Evolutionary conservation across 2,113 vertebrate species (phyloP), one percentile per base, ranked within the genome.

Genomic region (Oophaga pumilio): DNA sequence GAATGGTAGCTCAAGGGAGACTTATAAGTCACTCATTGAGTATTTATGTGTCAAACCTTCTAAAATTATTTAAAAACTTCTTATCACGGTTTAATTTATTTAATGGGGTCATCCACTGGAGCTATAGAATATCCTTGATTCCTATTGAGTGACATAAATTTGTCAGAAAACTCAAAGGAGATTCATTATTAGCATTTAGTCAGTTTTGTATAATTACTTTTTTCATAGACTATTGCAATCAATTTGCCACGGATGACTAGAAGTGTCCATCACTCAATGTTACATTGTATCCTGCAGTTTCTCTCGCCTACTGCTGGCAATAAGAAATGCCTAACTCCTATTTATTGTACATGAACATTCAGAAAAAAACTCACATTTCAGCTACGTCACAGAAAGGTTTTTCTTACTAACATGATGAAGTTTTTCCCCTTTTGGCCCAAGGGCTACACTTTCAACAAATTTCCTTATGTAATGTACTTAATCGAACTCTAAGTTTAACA

Each of bases 161-260:
- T 66, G 57, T 52, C 60, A 66, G 33, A 82, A 52, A 82, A 22
- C 60, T 82, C 26, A 82, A 82, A 50, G 52, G 60, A 82, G 59
- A 82, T 82, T n/a, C 43, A 82, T 82, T 82, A 82, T 82, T 66
- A 82, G 80, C 60, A 24, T 43, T 82, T 49, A 74, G 33, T 8
- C 18, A 9, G 26, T 68, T 82, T 82, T 82, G 43, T 43, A 82
- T 82, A 82, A 66, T 68, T 82, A 82, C 60, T 80, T 80, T 81
- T 43, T 60, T 60, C 80, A 66, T 66, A 24, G 18, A 64, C 82
- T 73, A 49, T 24, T 57, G 71, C 66, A 84, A 84, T 84, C 66
- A 56, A 17, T 84, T 57, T 69, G 82, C 26, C 52, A 71, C 9
- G 52, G 82, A 56, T 73, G 64, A 28, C 66, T 84, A 66, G 50